Evolutionary conservation across 1,140 invertebrate genomes (phyloP).

Genomic region (Scaptomyza hsui): DNA sequence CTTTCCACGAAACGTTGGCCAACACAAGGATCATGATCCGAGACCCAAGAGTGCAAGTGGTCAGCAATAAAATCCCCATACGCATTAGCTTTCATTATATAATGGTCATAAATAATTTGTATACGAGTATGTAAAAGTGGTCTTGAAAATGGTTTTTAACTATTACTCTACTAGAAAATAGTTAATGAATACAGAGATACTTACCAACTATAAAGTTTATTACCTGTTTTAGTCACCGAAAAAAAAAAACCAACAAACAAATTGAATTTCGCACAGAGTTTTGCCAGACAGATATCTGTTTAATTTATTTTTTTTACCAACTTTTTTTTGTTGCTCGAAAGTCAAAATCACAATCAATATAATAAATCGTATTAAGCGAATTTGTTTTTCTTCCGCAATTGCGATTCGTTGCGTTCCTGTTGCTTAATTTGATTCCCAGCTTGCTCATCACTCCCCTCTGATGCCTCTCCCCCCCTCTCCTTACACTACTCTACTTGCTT

Average conservation of each 20-base stretch:
- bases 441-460: not conserved
- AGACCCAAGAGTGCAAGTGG: slow-evolving; percentile 31
- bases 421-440: slow-evolving; percentile 24
- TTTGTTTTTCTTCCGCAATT: slow-evolving; percentile 32
- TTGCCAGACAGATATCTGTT: not conserved
- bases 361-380: slow-evolving; percentile 48
- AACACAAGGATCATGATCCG: slow-evolving; percentile 8
- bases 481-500: not conserved
- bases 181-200: no score
- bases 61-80: slow-evolving; percentile 8
- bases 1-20: no score
- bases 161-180: no score
- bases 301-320: not conserved
- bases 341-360: slow-evolving; percentile 40
- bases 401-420: slow-evolving; percentile 18
- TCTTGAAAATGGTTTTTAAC: no score
- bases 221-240: no score
- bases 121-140: no score
- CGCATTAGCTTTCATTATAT: not conserved
- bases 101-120: no score
- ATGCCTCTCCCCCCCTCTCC: not conserved
- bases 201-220: no score
- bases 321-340: no score
- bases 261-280: not conserved
- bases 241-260: no score